A percentile compares a stretch with the other conserved stretches of the same genome.
Conservation (phyloP, 2,113 vertebrate species). For the Salvelinus fontinalis region DNA sequence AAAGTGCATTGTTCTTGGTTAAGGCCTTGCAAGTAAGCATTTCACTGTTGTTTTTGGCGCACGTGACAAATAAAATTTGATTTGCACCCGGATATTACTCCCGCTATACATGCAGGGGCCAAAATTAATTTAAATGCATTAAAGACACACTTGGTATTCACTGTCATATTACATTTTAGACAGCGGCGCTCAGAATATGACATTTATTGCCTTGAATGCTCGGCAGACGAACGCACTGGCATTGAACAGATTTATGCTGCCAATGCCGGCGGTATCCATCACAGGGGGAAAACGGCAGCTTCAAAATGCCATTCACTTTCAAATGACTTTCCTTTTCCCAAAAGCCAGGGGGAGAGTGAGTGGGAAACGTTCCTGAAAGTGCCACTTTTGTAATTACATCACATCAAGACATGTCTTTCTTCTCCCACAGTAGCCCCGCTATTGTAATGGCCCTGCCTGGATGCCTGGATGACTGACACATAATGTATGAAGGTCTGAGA, state of each 20-base stretch:
- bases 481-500: not conserved
- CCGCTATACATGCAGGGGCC: conserved; percentile 4
- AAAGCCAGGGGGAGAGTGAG: not conserved
- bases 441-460: not conserved
- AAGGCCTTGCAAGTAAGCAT: too few species aligned
- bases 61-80: too few species aligned
- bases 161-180: conserved; percentile 40
- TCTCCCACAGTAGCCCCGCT: not conserved
- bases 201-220: conserved; percentile 35
- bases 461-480: not conserved
- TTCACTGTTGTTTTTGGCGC: too few species aligned
- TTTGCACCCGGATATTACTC: not conserved
- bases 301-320: conserved; percentile 38
- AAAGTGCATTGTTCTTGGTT: too few species aligned
- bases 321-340: conserved; percentile 39
- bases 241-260: conserved; percentile 37
- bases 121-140: conserved; percentile 31
- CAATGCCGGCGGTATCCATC: conserved; percentile 22
- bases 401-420: conserved; percentile 11
- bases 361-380: conserved; percentile 15
- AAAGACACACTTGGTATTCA: conserved; percentile 32
- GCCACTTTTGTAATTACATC: conserved; percentile 32
- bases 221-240: not conserved
- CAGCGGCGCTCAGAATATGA: conserved; percentile 29
- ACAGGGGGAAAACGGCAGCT: conserved; percentile 24